Conservation (phyloP, 2,113 vertebrate species). For the Proterorhinus semilunaris region DNA sequence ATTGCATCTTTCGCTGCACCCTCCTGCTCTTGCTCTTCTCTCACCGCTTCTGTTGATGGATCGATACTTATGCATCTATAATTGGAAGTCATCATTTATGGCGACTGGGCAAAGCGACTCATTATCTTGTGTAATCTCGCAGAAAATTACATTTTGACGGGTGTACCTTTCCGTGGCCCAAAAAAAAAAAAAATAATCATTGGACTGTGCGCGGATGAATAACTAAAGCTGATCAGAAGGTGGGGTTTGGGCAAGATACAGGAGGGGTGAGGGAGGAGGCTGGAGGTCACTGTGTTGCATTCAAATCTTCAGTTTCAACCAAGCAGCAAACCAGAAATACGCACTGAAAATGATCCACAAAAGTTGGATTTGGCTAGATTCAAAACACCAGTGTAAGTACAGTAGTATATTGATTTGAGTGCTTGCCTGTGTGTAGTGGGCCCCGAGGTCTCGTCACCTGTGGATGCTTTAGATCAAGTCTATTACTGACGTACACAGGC, state of each 20-base stretch:
- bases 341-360: not conserved
- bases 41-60: slow-evolving; percentile 66
- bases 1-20: slow-evolving; percentile 20
- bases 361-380: not conserved
- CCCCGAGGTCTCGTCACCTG: slow-evolving; percentile 46
- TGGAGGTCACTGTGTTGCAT: not conserved
- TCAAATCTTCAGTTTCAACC: not conserved
- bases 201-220: slow-evolving; percentile 37
- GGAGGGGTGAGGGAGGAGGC: slow-evolving; percentile 3
- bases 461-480: slow-evolving; percentile 34
- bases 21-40: not conserved
- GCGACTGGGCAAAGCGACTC: slow-evolving; percentile 75
- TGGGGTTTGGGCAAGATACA: slow-evolving; percentile 20
- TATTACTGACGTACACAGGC: not conserved
- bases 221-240: slow-evolving; percentile 35
- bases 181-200: slow-evolving; percentile 17
- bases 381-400: not conserved
- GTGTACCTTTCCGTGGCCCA: slow-evolving; percentile 44
- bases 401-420: not conserved
- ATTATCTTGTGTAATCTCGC: slow-evolving; percentile 79
- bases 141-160: slow-evolving; percentile 73
- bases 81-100: slow-evolving; percentile 77
- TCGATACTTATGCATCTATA: slow-evolving; percentile 80
- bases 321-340: not conserved
- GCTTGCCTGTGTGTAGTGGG: slow-evolving; percentile 13